phyloP scores from a whole-genome alignment of 2,797 vertebrate species.

The Cheirogaleus major region DNA sequence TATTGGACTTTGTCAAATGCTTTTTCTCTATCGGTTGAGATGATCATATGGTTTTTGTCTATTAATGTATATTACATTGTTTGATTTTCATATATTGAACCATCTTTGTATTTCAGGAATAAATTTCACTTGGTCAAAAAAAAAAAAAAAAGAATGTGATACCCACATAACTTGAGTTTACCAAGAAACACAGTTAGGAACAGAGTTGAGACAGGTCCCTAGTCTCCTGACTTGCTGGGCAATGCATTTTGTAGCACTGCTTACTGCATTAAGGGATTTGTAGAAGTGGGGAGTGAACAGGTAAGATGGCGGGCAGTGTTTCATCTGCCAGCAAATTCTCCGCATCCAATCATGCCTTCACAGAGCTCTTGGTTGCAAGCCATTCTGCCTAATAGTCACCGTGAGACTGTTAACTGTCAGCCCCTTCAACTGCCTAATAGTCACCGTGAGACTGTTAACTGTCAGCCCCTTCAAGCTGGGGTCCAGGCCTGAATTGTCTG shows the following conservation, averaged over 20 bases:
- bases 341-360: neutral
- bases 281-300: neutral
- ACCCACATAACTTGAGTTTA: neutral
- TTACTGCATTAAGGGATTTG: neutral
- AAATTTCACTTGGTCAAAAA: too few species aligned
- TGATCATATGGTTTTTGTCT: too few species aligned
- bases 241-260: neutral
- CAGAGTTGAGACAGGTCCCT: neutral
- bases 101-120: too few species aligned
- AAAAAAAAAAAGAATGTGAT: neutral
- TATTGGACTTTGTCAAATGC: too few species aligned
- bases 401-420: too few species aligned
- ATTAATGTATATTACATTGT: too few species aligned
- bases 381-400: neutral
- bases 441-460: too few species aligned
- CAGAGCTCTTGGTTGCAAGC: neutral
- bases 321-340: neutral
- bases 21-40: too few species aligned
- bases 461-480: neutral
- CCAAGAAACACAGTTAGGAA: neutral
- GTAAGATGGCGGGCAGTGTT: neutral
- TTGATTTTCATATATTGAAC: too few species aligned
- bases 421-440: too few species aligned
- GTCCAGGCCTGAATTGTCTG: neutral
- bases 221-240: neutral